Conservation (phyloP, 2,113 vertebrate species). For the Eleginops maclovinus region DNA sequence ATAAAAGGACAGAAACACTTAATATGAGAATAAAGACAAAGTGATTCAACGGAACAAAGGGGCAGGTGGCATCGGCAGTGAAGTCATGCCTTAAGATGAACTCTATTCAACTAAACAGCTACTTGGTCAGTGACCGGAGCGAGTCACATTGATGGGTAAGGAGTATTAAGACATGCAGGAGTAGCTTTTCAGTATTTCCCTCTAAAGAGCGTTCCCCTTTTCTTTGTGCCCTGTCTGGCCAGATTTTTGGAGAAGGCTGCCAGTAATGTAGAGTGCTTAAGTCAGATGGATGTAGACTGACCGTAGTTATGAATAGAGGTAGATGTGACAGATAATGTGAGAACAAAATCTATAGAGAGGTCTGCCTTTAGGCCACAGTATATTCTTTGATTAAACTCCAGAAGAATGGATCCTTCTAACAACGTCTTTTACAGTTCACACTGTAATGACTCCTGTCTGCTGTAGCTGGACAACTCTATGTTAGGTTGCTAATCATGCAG, state of each 20-base stretch:
- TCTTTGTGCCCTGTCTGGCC: conserved; percentile 48
- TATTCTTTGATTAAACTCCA: conserved; percentile 35
- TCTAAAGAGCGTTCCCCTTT: neutral
- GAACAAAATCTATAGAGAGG: conserved; percentile 34
- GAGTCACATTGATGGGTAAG: conserved; percentile 39
- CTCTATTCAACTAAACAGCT: conserved; percentile 25
- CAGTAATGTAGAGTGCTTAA: conserved; percentile 22
- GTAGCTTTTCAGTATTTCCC: conserved; percentile 19
- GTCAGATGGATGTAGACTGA: conserved; percentile 29
- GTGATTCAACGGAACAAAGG: conserved; percentile 15
- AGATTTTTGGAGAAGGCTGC: conserved; percentile 52
- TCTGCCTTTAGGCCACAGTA: conserved; percentile 15
- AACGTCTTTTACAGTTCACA: conserved; percentile 6
- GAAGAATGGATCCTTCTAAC: conserved; percentile 2
- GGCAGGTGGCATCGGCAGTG: conserved; percentile 17
- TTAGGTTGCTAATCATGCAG: conserved; percentile 28
- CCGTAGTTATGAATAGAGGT: conserved; percentile 46
- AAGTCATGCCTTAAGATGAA: conserved; percentile 16
- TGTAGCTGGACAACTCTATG: conserved; percentile 12
- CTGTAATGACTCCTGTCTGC: conserved; percentile 9
- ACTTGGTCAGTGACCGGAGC: conserved; percentile 34
- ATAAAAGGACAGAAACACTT: conserved; percentile 38
- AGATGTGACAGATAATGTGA: conserved; percentile 52
- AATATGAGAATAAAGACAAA: neutral
- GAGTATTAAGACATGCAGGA: conserved; percentile 59